Conservation (phyloP, 2,113 vertebrate species). For the Anhinga rufa region DNA sequence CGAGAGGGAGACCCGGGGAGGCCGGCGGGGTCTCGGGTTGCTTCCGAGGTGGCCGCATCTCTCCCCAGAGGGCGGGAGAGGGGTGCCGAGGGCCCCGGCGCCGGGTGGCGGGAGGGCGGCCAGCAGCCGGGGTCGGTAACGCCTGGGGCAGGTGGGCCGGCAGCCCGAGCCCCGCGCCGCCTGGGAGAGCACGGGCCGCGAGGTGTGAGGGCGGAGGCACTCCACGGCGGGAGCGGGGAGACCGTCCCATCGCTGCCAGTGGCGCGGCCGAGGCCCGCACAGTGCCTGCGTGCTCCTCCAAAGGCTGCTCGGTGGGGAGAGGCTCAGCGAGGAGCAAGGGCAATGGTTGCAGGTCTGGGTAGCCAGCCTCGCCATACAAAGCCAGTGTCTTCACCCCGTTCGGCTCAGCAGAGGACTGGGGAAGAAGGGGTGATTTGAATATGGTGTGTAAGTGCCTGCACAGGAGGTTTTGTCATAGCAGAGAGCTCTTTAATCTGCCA, state of each 20-base stretch:
- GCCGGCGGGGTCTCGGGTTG: background rate
- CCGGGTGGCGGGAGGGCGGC: too few species aligned
- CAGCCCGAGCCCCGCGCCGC: background rate
- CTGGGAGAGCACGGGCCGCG: background rate
- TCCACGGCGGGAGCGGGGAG: accelerated
- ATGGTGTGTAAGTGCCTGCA: accelerated
- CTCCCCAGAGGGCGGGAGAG: background rate
- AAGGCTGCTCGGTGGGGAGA: accelerated
- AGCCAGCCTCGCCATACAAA: accelerated
- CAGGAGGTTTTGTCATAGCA: background rate
- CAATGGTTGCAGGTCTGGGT: accelerated
- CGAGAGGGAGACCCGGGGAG: too few species aligned
- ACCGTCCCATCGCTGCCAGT: accelerated
- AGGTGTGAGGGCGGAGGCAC: background rate
- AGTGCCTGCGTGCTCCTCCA: accelerated
- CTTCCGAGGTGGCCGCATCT: background rate
- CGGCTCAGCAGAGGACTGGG: background rate
- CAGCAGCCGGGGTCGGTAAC: accelerated
- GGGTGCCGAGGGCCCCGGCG: background rate
- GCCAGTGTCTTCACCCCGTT: accelerated
- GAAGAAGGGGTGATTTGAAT: background rate
- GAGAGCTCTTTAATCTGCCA: background rate
- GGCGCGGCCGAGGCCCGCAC: background rate
- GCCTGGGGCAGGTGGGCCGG: background rate
- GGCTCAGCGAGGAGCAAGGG: too few species aligned